Percentiles rank a stretch among this genome's conserved stretches.
phyloP scores from a whole-genome alignment of 1,140 invertebrate species.

The Cylas formicarius region DNA sequence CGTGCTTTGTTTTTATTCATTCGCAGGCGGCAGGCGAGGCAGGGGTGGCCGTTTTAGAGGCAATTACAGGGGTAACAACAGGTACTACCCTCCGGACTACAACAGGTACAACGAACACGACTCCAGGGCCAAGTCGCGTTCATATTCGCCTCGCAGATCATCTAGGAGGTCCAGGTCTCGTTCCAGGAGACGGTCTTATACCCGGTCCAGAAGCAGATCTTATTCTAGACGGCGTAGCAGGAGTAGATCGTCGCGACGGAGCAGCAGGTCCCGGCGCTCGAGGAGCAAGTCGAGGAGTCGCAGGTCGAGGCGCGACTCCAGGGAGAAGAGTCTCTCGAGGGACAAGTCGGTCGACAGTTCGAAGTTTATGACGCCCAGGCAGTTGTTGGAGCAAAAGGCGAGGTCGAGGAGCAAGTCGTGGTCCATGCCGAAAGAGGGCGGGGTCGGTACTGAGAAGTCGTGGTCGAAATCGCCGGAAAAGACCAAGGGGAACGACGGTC shows the following conservation, averaged over 20 bases:
- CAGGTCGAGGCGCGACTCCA: constrained; percentile 19
- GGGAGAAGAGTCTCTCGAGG: constrained; percentile 16
- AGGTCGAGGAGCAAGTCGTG: constrained; percentile 35
- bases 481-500: too few species aligned
- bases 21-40: constrained; percentile 15
- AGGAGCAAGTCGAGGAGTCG: constrained; percentile 25
- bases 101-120: constrained; percentile 38
- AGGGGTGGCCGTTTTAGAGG: constrained; percentile 18
- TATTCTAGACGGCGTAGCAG: constrained; percentile 19
- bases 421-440: constrained; percentile 28
- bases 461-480: constrained; percentile 32
- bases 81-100: constrained; percentile 32
- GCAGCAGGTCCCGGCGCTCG: constrained; percentile 22
- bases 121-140: constrained; percentile 22
- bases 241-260: constrained; percentile 32
- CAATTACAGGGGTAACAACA: constrained; percentile 9
- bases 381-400: constrained; percentile 18
- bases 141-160: constrained; percentile 11
- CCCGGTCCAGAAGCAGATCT: constrained; percentile 11
- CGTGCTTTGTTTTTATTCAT: neutral
- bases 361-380: constrained; percentile 34
- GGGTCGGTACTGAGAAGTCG: constrained; percentile 23
- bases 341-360: constrained; percentile 32
- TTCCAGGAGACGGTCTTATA: constrained; percentile 10
- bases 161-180: constrained; percentile 7